Evolutionary conservation across 2,113 vertebrate genomes (phyloP).

Genomic region (Psilopogon haemacephalus): DNA sequence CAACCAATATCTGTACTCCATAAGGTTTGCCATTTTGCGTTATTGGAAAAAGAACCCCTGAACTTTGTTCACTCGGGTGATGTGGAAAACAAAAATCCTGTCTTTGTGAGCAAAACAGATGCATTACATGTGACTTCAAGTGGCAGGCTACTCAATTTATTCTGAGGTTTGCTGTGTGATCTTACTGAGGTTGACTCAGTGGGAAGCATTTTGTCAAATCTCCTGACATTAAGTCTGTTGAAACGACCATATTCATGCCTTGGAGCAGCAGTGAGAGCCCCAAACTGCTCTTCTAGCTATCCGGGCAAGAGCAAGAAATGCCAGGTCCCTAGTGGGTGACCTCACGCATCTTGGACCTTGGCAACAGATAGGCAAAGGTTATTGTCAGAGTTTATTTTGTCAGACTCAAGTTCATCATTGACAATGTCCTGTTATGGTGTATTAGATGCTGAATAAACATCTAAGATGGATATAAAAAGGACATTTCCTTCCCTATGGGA

Average conservation of each 20-base stretch:
- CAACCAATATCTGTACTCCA: too few relatives aligned
- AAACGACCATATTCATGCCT: not conserved
- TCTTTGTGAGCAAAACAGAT: not conserved
- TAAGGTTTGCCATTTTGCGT: too few relatives aligned
- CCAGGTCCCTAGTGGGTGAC: not conserved
- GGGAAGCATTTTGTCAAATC: not conserved
- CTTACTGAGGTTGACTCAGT: not conserved
- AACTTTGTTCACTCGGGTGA: not conserved
- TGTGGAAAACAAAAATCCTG: not conserved
- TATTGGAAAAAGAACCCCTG: not conserved
- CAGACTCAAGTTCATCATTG: not conserved
- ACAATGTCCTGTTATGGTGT: not conserved
- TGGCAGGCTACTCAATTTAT: not conserved
- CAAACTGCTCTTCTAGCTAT: not conserved
- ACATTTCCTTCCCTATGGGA: not conserved
- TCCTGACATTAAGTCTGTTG: not conserved
- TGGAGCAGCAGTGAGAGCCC: not conserved
- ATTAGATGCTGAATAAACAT: conserved; percentile 23
- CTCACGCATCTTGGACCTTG: not conserved
- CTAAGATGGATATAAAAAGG: not conserved
- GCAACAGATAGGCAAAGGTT: not conserved
- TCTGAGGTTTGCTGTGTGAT: not conserved
- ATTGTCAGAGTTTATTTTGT: not conserved
- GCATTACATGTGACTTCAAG: not conserved
- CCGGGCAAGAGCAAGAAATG: not conserved